These are phyloP conservation scores for Microplitis mediator DNA, from an alignment of 1,140 invertebrate species.

Conservation along the genomic window DNA sequence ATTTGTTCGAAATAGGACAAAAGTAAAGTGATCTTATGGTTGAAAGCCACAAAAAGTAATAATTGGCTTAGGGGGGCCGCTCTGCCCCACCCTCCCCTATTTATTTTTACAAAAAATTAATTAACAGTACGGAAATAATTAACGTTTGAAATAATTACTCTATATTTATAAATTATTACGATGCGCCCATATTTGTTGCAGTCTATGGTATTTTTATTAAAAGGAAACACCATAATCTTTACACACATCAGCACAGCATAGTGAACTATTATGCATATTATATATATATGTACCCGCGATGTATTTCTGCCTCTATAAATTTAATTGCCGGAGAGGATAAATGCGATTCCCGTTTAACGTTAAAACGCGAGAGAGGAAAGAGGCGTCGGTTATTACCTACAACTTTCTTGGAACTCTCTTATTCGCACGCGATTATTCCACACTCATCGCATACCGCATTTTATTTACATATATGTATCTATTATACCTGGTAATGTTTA, in stretches of 20 bases:
- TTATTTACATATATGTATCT: background rate
- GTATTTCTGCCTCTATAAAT: background rate
- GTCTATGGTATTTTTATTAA: too few relatives aligned
- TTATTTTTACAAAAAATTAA: too few relatives aligned
- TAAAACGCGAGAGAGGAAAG: background rate
- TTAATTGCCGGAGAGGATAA: constrained; percentile 2
- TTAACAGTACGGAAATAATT: too few relatives aligned
- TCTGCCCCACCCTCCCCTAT: too few relatives aligned
- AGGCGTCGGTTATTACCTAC: background rate
- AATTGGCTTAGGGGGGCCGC: too few relatives aligned
- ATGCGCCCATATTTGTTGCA: too few relatives aligned
- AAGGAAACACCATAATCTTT: background rate
- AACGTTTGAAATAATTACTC: too few relatives aligned
- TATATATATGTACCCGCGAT: background rate
- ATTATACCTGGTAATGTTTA: background rate
- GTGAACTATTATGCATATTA: background rate
- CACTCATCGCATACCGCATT: background rate
- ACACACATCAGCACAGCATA: background rate
- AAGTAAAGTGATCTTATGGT: too few relatives aligned
- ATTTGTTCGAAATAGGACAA: too few relatives aligned
- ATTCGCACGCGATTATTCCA: background rate
- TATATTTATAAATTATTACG: too few relatives aligned
- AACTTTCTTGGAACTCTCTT: constrained; percentile 7
- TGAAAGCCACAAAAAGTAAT: too few relatives aligned
- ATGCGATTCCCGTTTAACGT: background rate